Base-by-base conservation (phyloP, 1,140 invertebrate genomes). In the Penaeus japonicus region DNA sequence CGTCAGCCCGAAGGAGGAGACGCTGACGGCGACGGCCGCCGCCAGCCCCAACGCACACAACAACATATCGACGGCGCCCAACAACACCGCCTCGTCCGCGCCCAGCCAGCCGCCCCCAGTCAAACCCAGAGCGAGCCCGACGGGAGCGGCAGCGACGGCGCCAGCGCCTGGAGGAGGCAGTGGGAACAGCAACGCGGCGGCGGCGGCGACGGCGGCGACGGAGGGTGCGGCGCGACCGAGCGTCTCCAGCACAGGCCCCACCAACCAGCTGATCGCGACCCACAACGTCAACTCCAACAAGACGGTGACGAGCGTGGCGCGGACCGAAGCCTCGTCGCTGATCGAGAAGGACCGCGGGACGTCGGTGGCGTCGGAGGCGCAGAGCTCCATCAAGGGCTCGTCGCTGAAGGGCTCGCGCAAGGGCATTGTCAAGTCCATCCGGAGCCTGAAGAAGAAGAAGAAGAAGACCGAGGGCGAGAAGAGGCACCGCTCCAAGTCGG, bases 401-500 rank as follows among this genome's bases (percentile, higher is more conserved):
- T 77, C 90, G 15, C 81, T 90, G 4, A 90, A 90, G 55, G 85
- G 83, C 32, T 90, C 89, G n/a, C 83, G 87, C 62, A 90, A 87
- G 73, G 89, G 89, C 59, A 90, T 90, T 24, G 90, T 89, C 27
- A 90, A 90, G 62, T 91, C 89, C n/a, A 88, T 91, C 39, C 82
- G 89, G 62, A 91, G 90, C 77, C 77, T 91, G 39, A 89, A 89
- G 75, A 91, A 91, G 73, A 91, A 91, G 83, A 90, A 90, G 57
- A 91, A 89, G 80, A 90, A 91, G 96, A 95, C 92, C 95, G 95
- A 91, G 95, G 95, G 95, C 39, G 94, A 95, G 85, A 91, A 91
- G 4, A 92, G 97, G 54, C 90, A 91, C 35, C 79, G 89, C 30
- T 90, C 90, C 24, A 97, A 98, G 92, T 99, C 98, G 1, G 99